Base-by-base conservation (phyloP, 2,797 vertebrate genomes). In the Thunnus albacares region DNA sequence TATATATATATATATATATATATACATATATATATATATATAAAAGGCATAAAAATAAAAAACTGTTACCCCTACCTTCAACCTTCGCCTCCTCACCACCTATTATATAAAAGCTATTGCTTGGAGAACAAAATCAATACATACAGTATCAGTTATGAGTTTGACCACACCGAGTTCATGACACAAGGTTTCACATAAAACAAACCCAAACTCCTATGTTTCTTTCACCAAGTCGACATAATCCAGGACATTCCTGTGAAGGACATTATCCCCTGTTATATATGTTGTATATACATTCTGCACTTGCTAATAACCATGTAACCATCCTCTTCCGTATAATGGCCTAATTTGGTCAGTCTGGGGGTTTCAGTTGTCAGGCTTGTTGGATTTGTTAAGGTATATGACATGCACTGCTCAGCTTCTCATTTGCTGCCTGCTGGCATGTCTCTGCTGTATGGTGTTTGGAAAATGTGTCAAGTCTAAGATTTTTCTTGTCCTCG, bases 331-430 rank as follows among this genome's bases (percentile, higher is more conserved):
- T 70, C 35, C 22, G 35, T 4, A 43, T 38, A 47, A 17, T 60
- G 38, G 64, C 83, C 79, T 83, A 77, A 91, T 91, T 90, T 80
- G 82, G 83, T 91, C 81, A 35, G 52, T 82, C 52, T 72, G 45
- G 22, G 56, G 57, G 45, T 24, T 75, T 70, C 47, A 69, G n/a
- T 60, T 57, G 77, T 78, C 47, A 33, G 71, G 59, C 14, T 68
- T 61, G 65, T 57, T 82, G 57, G 57, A 62, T 90, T 68, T 76
- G 71, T 84, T 28, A 15, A 13, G 5, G 62, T 18, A 77, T 56
- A 20, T 52, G 67, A 68, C 68, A 15, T 5, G 28, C 41, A 62
- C 30, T 20, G 47, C 55, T 75, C 9, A 18, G 59, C 67, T 56
- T 41, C 77, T 83, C 4, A 22, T 69, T 67, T 10, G 22, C 75